Conservation (phyloP, 2,113 vertebrate species). For the Nanorana parkeri region DNA sequence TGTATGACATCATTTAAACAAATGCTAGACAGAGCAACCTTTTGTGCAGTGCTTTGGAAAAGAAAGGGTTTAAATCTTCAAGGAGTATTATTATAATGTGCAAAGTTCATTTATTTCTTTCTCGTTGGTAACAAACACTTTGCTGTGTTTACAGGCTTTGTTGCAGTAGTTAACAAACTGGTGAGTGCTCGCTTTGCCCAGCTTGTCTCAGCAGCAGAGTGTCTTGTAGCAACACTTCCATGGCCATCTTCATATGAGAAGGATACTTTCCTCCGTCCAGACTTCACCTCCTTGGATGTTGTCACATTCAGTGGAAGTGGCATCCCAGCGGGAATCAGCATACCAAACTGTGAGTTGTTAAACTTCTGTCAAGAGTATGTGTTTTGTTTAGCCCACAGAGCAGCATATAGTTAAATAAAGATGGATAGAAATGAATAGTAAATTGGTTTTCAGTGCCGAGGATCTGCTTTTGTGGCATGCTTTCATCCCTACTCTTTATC, state of each 20-base stretch:
- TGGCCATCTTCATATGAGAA: constrained; percentile 89
- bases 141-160: constrained; percentile 76
- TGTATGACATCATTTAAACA: no score
- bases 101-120: no score
- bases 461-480: no score
- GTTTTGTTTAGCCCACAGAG: not conserved
- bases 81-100: no score
- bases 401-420: not conserved
- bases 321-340: constrained; percentile 92
- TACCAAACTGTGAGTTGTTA: constrained; percentile 85
- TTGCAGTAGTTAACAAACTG: constrained; percentile 90
- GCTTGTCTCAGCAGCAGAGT: constrained; percentile 83
- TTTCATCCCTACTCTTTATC: no score
- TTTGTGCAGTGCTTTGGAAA: no score
- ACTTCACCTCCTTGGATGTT: constrained; percentile 92
- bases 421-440: no score
- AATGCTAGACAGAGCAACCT: no score
- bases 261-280: constrained; percentile 86
- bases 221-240: constrained; percentile 84
- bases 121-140: no score
- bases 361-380: not conserved
- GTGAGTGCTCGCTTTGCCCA: constrained; percentile 88
- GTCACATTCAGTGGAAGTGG: constrained; percentile 90
- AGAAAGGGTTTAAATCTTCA: no score
- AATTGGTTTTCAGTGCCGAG: no score